These are phyloP conservation scores for Tragopan temminckii DNA, from an alignment of 2,797 vertebrate genomes.

Conservation along the genomic window DNA sequence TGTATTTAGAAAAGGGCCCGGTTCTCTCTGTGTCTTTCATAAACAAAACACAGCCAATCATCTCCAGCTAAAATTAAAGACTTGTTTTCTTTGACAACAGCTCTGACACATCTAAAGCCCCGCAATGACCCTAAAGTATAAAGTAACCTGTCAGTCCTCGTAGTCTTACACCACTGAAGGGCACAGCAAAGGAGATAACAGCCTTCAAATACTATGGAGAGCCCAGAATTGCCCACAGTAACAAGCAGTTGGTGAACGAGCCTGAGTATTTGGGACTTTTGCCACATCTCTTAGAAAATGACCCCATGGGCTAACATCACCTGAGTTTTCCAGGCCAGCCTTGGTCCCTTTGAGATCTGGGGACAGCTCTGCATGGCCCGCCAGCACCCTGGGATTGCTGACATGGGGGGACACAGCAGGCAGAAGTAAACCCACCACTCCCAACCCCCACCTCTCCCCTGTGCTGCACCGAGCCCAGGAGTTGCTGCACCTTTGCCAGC, in stretches of 20 bases:
- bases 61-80: background rate
- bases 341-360: background rate
- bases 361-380: background rate
- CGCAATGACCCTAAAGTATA: background rate
- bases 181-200: background rate
- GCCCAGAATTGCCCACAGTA: background rate
- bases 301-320: background rate
- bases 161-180: background rate
- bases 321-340: background rate
- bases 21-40: background rate
- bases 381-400: background rate
- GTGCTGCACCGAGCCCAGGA: too few species aligned
- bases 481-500: too few species aligned
- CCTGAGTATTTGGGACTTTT: background rate
- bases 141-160: background rate
- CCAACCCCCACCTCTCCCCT: background rate
- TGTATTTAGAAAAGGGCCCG: background rate
- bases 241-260: background rate
- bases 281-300: accelerated
- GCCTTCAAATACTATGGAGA: background rate
- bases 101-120: background rate
- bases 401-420: background rate
- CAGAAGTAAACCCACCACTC: background rate
- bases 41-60: background rate
- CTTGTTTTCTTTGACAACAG: background rate